phyloP scores from a whole-genome alignment of 1,140 invertebrate genomes.

The Leptinotarsa defecta region DNA sequence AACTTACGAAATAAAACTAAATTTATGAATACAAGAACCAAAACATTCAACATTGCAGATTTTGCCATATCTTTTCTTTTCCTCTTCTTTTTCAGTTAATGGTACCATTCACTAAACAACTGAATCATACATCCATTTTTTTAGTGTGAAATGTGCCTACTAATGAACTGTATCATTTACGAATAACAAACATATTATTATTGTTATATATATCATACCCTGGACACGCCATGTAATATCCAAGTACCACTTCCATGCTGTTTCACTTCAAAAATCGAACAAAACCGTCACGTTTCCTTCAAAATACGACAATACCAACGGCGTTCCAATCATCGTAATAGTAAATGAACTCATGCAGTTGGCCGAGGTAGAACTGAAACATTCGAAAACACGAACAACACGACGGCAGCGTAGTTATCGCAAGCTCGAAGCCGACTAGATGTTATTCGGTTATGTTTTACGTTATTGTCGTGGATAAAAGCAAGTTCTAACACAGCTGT shows the following conservation, averaged over 20 bases:
- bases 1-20: too few relatives aligned
- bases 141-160: too few relatives aligned
- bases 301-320: background rate
- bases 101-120: too few relatives aligned
- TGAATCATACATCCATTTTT: too few relatives aligned
- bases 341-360: background rate
- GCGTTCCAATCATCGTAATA: slow-evolving; percentile 5
- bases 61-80: too few relatives aligned
- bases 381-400: background rate
- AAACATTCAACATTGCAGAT: too few relatives aligned
- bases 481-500: background rate
- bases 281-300: background rate
- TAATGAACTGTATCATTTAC: too few relatives aligned
- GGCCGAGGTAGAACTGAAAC: slow-evolving; percentile 2
- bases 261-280: background rate
- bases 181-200: too few relatives aligned
- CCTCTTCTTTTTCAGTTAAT: too few relatives aligned
- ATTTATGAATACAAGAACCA: too few relatives aligned
- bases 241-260: slow-evolving; percentile 22
- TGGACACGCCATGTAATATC: slow-evolving; percentile 22
- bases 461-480: background rate
- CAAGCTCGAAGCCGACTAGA: background rate
- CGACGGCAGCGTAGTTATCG: background rate
- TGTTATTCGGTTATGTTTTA: background rate
- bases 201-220: slow-evolving; percentile 13